Conservation (phyloP, 2,797 vertebrate genomes). For the Siniperca obscura region DNA sequence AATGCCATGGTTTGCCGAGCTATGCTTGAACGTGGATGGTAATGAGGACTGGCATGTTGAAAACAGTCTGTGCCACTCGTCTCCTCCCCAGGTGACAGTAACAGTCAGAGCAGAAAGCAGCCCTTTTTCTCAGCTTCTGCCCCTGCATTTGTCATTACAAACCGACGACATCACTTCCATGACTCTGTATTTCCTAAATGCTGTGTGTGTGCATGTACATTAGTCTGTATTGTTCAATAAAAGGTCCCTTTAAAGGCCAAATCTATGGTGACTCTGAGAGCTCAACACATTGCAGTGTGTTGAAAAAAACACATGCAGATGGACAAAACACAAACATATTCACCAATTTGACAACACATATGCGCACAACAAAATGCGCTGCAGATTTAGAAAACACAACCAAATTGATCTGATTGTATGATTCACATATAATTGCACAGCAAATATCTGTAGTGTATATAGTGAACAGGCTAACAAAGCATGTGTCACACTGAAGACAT, state of each 20-base stretch:
- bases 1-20: constrained; percentile 79
- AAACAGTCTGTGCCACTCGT: constrained; percentile 76
- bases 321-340: background rate
- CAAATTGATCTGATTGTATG: background rate
- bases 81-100: constrained; percentile 75
- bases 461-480: background rate
- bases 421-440: background rate
- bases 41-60: constrained; percentile 82
- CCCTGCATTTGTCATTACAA: constrained; percentile 64
- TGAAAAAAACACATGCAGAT: background rate
- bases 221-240: constrained; percentile 17
- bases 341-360: background rate
- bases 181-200: constrained; percentile 18
- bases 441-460: too few species aligned
- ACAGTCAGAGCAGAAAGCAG: constrained; percentile 58
- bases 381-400: background rate
- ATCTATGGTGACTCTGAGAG: background rate
- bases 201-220: background rate
- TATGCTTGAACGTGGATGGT: constrained; percentile 77
- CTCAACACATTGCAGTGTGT: background rate
- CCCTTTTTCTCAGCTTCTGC: constrained; percentile 56
- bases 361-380: background rate
- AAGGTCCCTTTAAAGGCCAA: constrained; percentile 5
- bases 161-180: constrained; percentile 45
- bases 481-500: background rate